These are phyloP conservation scores for Antheraea assamensis DNA, from an alignment of 2,888 invertebrate genomes.

Conservation along the genomic window DNA sequence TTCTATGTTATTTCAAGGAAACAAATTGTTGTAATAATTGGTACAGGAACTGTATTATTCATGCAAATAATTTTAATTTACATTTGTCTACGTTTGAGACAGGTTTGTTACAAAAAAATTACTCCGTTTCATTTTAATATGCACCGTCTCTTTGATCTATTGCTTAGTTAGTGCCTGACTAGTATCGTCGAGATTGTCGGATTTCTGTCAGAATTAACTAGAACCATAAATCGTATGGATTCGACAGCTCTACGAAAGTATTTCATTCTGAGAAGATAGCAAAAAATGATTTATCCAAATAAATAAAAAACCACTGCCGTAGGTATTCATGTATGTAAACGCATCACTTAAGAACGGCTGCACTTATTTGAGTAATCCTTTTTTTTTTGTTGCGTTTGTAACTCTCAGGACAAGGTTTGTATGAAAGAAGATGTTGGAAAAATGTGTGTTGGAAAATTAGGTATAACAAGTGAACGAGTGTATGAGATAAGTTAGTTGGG, in stretches of 20 bases:
- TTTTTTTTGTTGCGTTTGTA: no score
- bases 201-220: background rate
- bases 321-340: background rate
- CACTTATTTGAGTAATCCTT: no score
- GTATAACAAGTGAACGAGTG: no score
- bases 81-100: slow-evolving; percentile 48
- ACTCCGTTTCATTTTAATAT: background rate
- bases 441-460: no score
- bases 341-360: background rate
- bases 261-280: no score
- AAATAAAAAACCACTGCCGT: no score
- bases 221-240: background rate
- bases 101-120: slow-evolving; percentile 41
- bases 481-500: no score
- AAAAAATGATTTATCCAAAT: no score
- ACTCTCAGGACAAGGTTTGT: no score
- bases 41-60: slow-evolving; percentile 54
- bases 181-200: background rate
- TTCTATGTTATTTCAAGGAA: slow-evolving; percentile 1
- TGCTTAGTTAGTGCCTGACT: background rate
- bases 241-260: background rate
- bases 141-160: background rate
- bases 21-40: slow-evolving; percentile 12
- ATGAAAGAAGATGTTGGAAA: no score
- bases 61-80: slow-evolving; percentile 51